Evolutionary conservation across 2,113 vertebrate genomes (phyloP).

Genomic region (Hippolais icterina): DNA sequence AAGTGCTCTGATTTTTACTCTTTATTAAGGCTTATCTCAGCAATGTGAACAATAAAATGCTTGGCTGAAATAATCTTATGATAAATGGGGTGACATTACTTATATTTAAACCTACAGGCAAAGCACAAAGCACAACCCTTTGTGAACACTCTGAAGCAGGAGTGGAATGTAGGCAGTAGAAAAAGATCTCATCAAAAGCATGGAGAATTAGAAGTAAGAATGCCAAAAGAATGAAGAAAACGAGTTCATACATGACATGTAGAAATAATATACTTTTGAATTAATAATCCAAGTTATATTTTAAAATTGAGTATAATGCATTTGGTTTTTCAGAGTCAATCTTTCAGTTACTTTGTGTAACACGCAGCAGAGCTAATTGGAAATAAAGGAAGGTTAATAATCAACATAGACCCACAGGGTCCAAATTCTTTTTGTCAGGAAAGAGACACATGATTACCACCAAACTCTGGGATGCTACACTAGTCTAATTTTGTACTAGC

Average conservation of each 20-base stretch:
- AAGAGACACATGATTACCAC: background rate
- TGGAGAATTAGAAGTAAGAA: background rate
- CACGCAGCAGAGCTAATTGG: background rate
- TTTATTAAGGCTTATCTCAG: background rate
- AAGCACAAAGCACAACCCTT: background rate
- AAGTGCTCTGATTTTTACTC: background rate
- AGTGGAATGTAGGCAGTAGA: background rate
- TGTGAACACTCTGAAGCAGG: background rate
- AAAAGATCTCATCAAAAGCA: background rate
- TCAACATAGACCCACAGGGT: background rate
- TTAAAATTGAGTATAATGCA: background rate
- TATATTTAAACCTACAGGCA: background rate
- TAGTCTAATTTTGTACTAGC: background rate
- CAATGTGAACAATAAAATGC: background rate
- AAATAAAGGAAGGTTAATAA: background rate
- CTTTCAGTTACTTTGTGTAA: background rate
- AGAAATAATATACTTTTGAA: background rate
- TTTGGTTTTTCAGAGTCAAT: background rate
- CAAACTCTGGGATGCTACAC: background rate
- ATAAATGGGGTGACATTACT: background rate
- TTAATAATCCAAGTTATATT: background rate
- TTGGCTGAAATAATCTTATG: background rate
- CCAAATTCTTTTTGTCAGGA: background rate
- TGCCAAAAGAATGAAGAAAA: background rate
- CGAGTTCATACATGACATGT: accelerated